phyloP scores from a whole-genome alignment of 53 echinoderm and acorn worm species.

The Apostichopus leukothele region DNA sequence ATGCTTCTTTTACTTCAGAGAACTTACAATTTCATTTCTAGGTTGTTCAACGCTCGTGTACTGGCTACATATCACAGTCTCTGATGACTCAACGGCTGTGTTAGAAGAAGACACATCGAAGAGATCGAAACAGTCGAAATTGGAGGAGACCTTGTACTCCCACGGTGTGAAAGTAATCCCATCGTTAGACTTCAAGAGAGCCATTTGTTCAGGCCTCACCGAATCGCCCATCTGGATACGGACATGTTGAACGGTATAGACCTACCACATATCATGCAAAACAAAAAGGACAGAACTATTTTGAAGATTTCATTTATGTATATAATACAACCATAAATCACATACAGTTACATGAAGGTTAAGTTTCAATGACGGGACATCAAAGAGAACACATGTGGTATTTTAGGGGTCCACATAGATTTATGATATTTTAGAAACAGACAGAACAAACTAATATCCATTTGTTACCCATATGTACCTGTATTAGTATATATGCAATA shows the following conservation, averaged over 20 bases:
- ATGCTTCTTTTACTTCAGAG: no score
- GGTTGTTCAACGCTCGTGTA: conserved; percentile 53
- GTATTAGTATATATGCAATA: no score
- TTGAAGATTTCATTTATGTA: not conserved
- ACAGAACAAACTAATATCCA: no score
- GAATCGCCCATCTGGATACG: conserved; percentile 92
- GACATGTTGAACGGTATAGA: conserved; percentile 62
- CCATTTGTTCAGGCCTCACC: conserved; percentile 73
- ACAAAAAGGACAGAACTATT: not conserved
- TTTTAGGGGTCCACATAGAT: no score
- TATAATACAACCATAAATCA: not conserved
- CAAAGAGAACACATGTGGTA: no score
- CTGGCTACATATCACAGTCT: conserved; percentile 64
- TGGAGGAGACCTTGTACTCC: conserved; percentile 67
- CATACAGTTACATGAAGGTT: no score
- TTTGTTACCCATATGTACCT: no score
- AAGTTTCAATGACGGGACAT: no score
- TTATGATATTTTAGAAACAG: no score
- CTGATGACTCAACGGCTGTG: conserved; percentile 21
- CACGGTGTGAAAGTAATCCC: conserved; percentile 68
- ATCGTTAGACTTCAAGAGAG: conserved; percentile 65
- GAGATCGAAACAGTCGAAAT: conserved; percentile 51
- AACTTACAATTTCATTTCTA: conserved; percentile 81
- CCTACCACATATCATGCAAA: conserved; percentile 41
- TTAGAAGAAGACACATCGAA: conserved; percentile 53